Evolutionary conservation across 2,113 vertebrate genomes (phyloP), one percentile per base, ranked within the genome.

Genomic region (Melierax canorus): DNA sequence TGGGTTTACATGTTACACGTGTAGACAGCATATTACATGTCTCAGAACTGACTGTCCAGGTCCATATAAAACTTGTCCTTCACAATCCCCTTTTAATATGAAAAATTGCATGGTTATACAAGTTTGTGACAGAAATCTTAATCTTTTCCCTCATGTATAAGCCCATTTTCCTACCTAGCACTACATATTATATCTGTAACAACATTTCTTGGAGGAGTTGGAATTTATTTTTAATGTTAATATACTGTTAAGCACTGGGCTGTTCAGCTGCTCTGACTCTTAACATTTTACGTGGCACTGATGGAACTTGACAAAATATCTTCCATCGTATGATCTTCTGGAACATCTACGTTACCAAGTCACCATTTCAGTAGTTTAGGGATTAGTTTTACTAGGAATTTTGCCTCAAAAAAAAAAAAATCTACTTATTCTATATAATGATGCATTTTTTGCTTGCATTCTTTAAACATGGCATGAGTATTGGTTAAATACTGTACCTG

Each of bases 321-420:
- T 75, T 76, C 38, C 18, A 6, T 41, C 43, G 20, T 24, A 11
- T 77, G 39, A 8, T 69, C 48, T 69, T 45, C 60, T 71, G 43
- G 38, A 94, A 63, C 16, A 5, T 11, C 32, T 89, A 79, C 56
- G 56, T 80, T 94, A 95, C 75, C 91, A 97, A 97, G 93, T 97
- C 96, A 96, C 94, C 96, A 96, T 96, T 98, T 96, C 96, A 90
- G 45, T 83, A 87, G 68, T 76, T 64, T 78, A 90, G 83, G 53
- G 69, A 67, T 46, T 68, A 79, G 30, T 82, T 93, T 58, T 77
- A 67, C 15, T 88, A 81, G 62, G 83, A 91, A 86, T 95, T 95
- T 90, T 96, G 82, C 73, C 96, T 96, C 87, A 71, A 15, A 23
- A 66, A 50, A 64, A 48, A 53, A 56, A 53, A 58, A 36, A 41